These are phyloP conservation scores for Pipistrellus kuhlii DNA, from an alignment of 2,797 vertebrate genomes.

Conservation along the genomic window DNA sequence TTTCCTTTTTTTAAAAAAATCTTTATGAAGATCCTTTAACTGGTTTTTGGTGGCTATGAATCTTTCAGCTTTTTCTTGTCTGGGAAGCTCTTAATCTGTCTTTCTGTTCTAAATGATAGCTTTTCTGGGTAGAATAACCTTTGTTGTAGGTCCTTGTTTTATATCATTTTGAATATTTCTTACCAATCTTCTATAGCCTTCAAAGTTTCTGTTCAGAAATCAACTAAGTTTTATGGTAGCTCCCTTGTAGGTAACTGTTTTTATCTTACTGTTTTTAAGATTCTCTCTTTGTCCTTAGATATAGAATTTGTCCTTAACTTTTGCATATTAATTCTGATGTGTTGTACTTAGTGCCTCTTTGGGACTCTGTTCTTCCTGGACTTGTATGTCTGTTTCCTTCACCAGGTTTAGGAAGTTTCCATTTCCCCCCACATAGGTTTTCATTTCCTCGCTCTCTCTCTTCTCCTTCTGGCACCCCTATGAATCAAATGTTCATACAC, in stretches of 20 bases:
- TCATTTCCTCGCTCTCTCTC: background rate
- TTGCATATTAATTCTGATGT: background rate
- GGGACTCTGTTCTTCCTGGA: background rate
- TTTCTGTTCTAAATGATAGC: background rate
- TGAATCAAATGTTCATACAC: background rate
- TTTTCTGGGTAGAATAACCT: background rate
- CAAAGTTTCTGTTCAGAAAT: background rate
- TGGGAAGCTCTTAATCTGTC: background rate
- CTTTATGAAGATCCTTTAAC: background rate
- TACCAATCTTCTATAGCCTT: background rate
- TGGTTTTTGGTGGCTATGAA: background rate
- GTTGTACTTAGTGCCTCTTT: background rate
- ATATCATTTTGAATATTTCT: no score
- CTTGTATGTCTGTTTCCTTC: background rate
- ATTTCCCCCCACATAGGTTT: background rate
- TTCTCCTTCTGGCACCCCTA: background rate
- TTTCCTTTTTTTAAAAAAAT: no score
- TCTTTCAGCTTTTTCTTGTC: background rate
- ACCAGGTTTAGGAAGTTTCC: background rate
- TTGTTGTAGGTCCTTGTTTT: background rate
- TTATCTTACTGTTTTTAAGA: background rate
- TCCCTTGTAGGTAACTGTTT: background rate
- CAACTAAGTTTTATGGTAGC: background rate
- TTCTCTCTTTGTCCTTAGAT: background rate
- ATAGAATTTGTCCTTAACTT: background rate